A percentile compares a stretch with the other conserved stretches of the same genome.
Evolutionary conservation across 1,140 invertebrate species (phyloP).

Genomic region (Drosophila burlai): DNA sequence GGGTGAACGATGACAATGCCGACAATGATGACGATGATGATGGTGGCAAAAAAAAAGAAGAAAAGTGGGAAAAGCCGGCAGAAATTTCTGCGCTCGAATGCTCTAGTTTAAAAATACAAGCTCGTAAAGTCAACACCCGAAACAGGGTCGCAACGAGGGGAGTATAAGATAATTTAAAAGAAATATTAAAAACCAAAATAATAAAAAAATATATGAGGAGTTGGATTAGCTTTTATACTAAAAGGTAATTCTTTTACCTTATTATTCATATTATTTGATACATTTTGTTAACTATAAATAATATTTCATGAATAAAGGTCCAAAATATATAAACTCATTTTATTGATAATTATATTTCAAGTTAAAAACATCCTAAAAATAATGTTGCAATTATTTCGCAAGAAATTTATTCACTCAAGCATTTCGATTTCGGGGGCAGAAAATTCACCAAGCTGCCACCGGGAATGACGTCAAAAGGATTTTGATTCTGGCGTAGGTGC

Average conservation of each 20-base stretch:
- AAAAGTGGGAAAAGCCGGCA: conserved; percentile 5
- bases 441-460: conserved; percentile 22
- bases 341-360: background rate
- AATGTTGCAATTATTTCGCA: background rate
- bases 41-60: conserved; percentile 4
- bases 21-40: background rate
- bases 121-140: conserved; percentile 37
- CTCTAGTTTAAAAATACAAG: conserved; percentile 53
- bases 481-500: conserved; percentile 64
- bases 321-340: background rate
- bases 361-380: too few species aligned
- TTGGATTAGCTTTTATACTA: too few species aligned
- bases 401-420: background rate
- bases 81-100: conserved; percentile 35
- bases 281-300: background rate
- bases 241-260: background rate
- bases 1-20: conserved; percentile 12
- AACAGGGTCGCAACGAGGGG: background rate
- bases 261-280: background rate
- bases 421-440: background rate
- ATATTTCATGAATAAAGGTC: background rate
- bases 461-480: conserved; percentile 74
- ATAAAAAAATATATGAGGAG: too few species aligned
- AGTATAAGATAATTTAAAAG: background rate
- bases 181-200: background rate